A percentile compares a stretch with the other conserved stretches of the same genome.
Conservation (phyloP, 2,113 vertebrate species). For the Ptyas mucosa region DNA sequence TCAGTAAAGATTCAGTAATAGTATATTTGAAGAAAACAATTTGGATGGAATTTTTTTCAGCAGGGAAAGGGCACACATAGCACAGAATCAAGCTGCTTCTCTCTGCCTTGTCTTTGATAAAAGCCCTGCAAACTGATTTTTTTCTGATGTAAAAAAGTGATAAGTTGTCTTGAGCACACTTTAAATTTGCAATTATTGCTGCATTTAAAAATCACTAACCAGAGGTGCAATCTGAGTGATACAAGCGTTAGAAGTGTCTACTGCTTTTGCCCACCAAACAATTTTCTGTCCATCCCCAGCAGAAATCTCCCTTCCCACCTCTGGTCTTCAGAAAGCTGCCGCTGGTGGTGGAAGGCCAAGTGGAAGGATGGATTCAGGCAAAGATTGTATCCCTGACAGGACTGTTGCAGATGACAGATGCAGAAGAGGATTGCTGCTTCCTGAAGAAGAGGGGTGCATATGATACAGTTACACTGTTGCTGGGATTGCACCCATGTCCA, state of each 20-base stretch:
- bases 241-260: not conserved
- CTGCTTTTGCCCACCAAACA: not conserved
- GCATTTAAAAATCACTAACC: not conserved
- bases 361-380: constrained; percentile 57
- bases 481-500: not conserved
- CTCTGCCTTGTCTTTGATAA: not conserved
- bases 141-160: not conserved
- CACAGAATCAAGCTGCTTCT: not conserved
- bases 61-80: not conserved
- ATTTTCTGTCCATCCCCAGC: not conserved
- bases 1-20: not conserved
- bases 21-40: not conserved
- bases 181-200: not conserved
- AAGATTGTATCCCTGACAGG: constrained; percentile 74
- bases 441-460: constrained; percentile 47
- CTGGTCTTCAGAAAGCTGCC: constrained; percentile 79
- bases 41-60: not conserved
- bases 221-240: not conserved
- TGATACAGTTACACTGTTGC: not conserved
- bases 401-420: constrained; percentile 80
- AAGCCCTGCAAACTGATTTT: not conserved
- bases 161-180: not conserved
- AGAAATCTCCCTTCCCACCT: constrained; percentile 66
- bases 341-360: constrained; percentile 68
- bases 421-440: constrained; percentile 83